Evolutionary conservation across 2,113 vertebrate genomes (phyloP).

Genomic region (Gorsachius goisagi): DNA sequence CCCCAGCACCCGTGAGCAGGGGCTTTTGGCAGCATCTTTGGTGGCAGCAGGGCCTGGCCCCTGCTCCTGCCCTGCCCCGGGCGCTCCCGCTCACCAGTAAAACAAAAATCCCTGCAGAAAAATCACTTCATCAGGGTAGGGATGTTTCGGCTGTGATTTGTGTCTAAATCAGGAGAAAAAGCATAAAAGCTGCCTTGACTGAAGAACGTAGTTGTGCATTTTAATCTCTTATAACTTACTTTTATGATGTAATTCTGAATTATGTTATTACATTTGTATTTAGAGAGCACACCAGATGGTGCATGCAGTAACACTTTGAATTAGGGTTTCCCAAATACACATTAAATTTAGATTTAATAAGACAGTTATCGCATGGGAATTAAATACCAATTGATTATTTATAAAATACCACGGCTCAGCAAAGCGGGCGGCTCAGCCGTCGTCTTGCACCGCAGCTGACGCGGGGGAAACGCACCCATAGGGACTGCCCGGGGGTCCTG

Average conservation of each 20-base stretch:
- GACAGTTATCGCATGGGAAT: conserved; percentile 67
- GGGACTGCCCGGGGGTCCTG: background rate
- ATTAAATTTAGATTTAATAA: conserved; percentile 73
- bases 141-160: conserved; percentile 33
- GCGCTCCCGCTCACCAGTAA: background rate
- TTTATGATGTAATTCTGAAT: conserved; percentile 64
- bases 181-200: conserved; percentile 56
- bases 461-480: background rate
- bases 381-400: conserved; percentile 62
- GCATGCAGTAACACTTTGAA: conserved; percentile 61
- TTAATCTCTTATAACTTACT: conserved; percentile 38
- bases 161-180: conserved; percentile 34
- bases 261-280: conserved; percentile 43
- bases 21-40: background rate
- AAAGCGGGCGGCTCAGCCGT: background rate
- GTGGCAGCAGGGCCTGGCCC: background rate
- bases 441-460: background rate
- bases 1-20: fast-evolving
- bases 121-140: background rate
- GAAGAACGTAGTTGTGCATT: conserved; percentile 29
- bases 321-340: conserved; percentile 68
- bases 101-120: background rate
- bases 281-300: conserved; percentile 67
- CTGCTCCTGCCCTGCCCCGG: background rate
- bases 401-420: background rate